Evolutionary conservation across 1,140 invertebrate genomes (phyloP).

Genomic region (Drepana arcuata): DNA sequence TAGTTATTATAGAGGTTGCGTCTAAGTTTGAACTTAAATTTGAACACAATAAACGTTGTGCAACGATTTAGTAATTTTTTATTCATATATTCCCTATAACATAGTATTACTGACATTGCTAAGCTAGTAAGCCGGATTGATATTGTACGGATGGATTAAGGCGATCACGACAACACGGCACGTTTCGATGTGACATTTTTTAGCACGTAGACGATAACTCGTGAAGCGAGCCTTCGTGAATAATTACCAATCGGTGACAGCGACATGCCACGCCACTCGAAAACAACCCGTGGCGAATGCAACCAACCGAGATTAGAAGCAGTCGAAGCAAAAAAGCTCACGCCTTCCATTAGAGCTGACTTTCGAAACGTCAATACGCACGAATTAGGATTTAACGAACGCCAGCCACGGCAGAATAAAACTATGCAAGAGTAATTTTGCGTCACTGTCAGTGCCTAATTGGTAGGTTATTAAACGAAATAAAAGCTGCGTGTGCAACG

Average conservation of each 20-base stretch:
- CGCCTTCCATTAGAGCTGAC: slow-evolving; percentile 58
- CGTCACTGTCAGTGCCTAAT: slow-evolving; percentile 14
- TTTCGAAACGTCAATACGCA: slow-evolving; percentile 65
- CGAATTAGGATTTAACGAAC: slow-evolving; percentile 55
- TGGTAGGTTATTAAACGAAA: slow-evolving; percentile 10
- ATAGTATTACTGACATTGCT: too few relatives aligned
- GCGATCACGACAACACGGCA: too few relatives aligned
- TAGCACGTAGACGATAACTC: slow-evolving; percentile 28
- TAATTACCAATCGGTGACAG: slow-evolving; percentile 60
- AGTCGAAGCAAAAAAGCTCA: slow-evolving; percentile 45
- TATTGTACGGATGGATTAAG: too few relatives aligned
- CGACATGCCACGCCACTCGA: slow-evolving; percentile 53
- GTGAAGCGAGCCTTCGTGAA: slow-evolving; percentile 51
- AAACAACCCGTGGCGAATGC: slow-evolving; percentile 60
- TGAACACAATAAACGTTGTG: too few relatives aligned
- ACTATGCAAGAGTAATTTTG: slow-evolving; percentile 33
- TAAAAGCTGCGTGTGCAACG: slow-evolving; percentile 5
- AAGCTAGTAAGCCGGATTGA: too few relatives aligned
- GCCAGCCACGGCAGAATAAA: slow-evolving; percentile 26
- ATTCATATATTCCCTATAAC: too few relatives aligned
- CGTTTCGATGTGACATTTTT: slow-evolving; percentile 23
- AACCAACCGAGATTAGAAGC: slow-evolving; percentile 45
- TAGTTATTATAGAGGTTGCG: too few relatives aligned
- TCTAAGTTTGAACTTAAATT: too few relatives aligned
- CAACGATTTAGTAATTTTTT: too few relatives aligned